Percentiles rank a stretch among this genome's conserved stretches.
These are phyloP conservation scores for Salticus scenicus DNA, from an alignment of 2,888 invertebrate species.

Conservation along the genomic window DNA sequence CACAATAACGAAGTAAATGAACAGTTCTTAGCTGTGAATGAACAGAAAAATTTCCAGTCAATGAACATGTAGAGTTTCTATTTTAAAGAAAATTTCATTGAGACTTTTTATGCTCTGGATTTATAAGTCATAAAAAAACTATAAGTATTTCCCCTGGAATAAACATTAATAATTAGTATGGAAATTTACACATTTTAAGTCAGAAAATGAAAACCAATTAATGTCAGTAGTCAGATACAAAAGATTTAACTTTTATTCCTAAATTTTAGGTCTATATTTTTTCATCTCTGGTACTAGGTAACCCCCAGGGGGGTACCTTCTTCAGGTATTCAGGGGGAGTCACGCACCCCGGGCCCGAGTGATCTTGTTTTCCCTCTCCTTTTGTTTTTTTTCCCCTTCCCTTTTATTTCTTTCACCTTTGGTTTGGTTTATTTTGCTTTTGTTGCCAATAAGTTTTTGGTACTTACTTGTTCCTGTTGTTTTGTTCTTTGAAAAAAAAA, in stretches of 20 bases:
- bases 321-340: too few species aligned
- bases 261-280: neutral
- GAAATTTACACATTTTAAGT: neutral
- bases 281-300: neutral
- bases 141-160: neutral
- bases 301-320: too few species aligned
- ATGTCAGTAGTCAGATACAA: neutral
- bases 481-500: too few species aligned
- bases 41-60: neutral
- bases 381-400: too few species aligned
- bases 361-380: too few species aligned
- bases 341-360: too few species aligned
- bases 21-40: neutral
- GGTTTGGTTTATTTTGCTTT: too few species aligned
- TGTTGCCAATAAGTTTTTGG: too few species aligned
- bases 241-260: neutral
- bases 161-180: neutral
- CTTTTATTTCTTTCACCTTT: too few species aligned
- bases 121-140: neutral
- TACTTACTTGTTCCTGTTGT: too few species aligned
- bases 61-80: neutral
- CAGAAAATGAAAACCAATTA: neutral
- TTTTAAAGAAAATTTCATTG: neutral
- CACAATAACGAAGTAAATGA: neutral
- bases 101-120: neutral